A percentile compares a stretch with the other conserved stretches of the same genome.
Conservation (phyloP, 2,113 vertebrate genomes). For the Hiodon alosoides region DNA sequence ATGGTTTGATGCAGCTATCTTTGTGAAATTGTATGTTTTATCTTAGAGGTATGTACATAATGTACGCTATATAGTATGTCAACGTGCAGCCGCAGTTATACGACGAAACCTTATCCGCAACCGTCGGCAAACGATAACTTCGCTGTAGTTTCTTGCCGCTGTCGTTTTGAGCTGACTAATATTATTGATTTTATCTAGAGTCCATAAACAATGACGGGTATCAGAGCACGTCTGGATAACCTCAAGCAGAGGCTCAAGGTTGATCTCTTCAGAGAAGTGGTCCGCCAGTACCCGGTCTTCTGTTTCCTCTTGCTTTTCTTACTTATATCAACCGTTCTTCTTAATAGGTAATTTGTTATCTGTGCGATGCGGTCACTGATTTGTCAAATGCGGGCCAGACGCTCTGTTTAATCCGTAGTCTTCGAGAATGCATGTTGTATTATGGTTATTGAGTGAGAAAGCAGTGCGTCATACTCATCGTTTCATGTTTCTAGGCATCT, state of each 20-base stretch:
- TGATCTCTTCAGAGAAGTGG: constrained; percentile 71
- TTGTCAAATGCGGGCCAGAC: background rate
- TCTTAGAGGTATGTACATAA: background rate
- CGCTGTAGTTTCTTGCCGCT: no score
- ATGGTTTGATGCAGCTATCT: no score
- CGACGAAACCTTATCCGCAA: background rate
- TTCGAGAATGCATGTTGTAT: no score
- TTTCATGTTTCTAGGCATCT: no score
- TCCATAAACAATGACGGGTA: constrained; percentile 44
- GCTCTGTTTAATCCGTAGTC: background rate
- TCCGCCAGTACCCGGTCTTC: constrained; percentile 84
- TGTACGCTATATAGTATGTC: background rate
- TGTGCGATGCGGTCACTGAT: no score
- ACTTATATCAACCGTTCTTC: constrained; percentile 71
- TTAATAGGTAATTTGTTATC: constrained; percentile 72
- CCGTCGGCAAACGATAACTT: no score
- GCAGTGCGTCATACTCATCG: no score
- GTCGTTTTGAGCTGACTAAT: constrained; percentile 3
- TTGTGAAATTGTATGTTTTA: no score
- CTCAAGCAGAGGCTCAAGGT: constrained; percentile 62
- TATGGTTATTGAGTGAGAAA: no score
- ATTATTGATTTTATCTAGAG: background rate
- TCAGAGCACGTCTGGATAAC: constrained; percentile 46
- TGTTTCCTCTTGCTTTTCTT: constrained; percentile 78
- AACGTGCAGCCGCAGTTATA: background rate